Evolutionary conservation across 2,888 invertebrate genomes (phyloP).

Genomic region (Tortricodes alternella): DNA sequence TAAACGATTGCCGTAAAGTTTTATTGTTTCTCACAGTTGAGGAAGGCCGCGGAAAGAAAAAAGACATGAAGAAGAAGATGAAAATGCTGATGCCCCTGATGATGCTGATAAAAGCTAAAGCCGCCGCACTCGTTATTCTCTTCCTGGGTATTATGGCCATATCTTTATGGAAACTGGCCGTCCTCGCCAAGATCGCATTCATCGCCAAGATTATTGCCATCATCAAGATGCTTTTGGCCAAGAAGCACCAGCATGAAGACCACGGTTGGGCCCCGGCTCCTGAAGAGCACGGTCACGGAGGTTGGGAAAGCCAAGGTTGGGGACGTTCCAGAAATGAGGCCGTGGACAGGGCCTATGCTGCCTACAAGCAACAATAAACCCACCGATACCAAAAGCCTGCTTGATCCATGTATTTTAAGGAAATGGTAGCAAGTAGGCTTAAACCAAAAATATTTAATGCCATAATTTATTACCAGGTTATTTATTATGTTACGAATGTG

Average conservation of each 20-base stretch:
- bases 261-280: slow-evolving; percentile 52
- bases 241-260: slow-evolving; percentile 62
- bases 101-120: slow-evolving; percentile 85
- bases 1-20: no score
- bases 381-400: neutral
- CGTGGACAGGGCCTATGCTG: slow-evolving; percentile 68
- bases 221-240: slow-evolving; percentile 68
- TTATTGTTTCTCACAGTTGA: slow-evolving; percentile 65
- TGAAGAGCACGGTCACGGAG: slow-evolving; percentile 48
- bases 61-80: slow-evolving; percentile 81
- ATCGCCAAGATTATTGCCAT: slow-evolving; percentile 65
- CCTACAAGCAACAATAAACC: slow-evolving; percentile 57
- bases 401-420: neutral
- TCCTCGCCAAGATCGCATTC: slow-evolving; percentile 90
- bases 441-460: slow-evolving; percentile 48
- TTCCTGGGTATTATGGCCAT: slow-evolving; percentile 86
- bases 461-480: slow-evolving; percentile 37
- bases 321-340: slow-evolving; percentile 69
- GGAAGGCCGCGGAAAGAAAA: slow-evolving; percentile 87
- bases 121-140: slow-evolving; percentile 85
- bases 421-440: slow-evolving; percentile 24
- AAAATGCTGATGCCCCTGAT: slow-evolving; percentile 77
- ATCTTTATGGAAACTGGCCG: slow-evolving; percentile 87
- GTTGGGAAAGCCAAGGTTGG: slow-evolving; percentile 69
- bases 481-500: slow-evolving; percentile 40